These are phyloP conservation scores for Polydrusus tereticollis DNA, from an alignment of 2,888 invertebrate genomes.

Conservation along the genomic window DNA sequence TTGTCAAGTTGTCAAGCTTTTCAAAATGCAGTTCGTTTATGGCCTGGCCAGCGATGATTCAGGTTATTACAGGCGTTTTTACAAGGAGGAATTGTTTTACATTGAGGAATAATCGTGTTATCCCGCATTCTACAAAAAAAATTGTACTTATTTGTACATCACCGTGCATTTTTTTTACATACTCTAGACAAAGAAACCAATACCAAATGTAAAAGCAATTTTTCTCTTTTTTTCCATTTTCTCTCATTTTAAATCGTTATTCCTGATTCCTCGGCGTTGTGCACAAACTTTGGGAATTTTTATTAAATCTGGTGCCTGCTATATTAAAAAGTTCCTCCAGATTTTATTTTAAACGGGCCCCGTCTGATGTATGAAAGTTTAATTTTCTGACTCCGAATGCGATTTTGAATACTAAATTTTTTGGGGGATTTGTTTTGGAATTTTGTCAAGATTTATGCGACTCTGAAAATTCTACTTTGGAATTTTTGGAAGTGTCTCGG, in stretches of 20 bases:
- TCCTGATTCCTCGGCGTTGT: constrained; percentile 35
- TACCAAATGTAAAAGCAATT: constrained; percentile 16
- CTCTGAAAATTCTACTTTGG: constrained; percentile 3
- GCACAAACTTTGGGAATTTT: constrained; percentile 48
- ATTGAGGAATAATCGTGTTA: too few relatives aligned
- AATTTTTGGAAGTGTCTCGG: not conserved
- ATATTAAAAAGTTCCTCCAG: constrained; percentile 47
- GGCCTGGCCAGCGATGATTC: too few relatives aligned
- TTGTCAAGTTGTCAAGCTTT: too few relatives aligned
- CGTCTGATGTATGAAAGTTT: constrained; percentile 44
- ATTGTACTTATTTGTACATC: too few relatives aligned
- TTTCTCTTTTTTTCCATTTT: constrained; percentile 23
- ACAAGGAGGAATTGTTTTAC: too few relatives aligned
- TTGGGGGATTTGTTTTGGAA: constrained; percentile 20
- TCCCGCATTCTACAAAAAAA: too few relatives aligned
- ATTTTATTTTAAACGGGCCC: constrained; percentile 46
- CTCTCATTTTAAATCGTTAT: constrained; percentile 37
- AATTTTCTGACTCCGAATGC: constrained; percentile 37
- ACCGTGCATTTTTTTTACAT: too few relatives aligned
- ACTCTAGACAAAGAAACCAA: constrained; percentile 1
- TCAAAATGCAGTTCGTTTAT: too few relatives aligned
- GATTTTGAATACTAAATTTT: constrained; percentile 46
- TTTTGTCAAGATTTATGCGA: constrained; percentile 34
- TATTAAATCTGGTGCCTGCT: constrained; percentile 46
- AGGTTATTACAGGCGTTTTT: too few relatives aligned